phyloP scores from a whole-genome alignment of 2,797 vertebrate genomes.

The Glossophaga mutica region DNA sequence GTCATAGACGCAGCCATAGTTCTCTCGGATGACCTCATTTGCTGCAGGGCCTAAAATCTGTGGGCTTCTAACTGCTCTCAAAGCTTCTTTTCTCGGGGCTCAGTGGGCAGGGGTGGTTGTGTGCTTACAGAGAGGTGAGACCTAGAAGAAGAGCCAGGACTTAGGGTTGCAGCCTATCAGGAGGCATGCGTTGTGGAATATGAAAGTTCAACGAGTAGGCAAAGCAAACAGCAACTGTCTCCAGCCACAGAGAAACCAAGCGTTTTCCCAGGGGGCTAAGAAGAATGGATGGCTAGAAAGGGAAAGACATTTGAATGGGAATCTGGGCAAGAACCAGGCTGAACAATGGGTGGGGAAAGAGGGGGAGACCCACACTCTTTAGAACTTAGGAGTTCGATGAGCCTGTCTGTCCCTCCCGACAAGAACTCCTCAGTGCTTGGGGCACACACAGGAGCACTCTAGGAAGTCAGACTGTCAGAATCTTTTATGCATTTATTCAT shows the following conservation, averaged over 20 bases:
- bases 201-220: background rate
- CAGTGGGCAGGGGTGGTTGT: background rate
- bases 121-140: background rate
- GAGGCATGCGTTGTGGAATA: too few species aligned
- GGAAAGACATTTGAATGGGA: background rate
- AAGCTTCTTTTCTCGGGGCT: background rate
- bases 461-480: background rate
- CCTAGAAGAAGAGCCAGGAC: background rate
- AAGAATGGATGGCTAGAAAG: background rate
- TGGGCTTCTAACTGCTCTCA: conserved; percentile 38
- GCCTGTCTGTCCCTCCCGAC: background rate
- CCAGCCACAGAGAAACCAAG: background rate
- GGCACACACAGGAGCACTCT: background rate
- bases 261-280: background rate
- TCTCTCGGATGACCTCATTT: conserved; percentile 13
- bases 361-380: background rate
- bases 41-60: background rate
- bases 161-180: fast-evolving
- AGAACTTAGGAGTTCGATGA: background rate
- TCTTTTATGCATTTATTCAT: background rate
- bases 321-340: background rate
- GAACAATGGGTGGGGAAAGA: background rate
- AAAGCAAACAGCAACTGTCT: background rate
- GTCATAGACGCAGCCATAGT: background rate
- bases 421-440: background rate